phyloP scores from a whole-genome alignment of 1,140 invertebrate species.

The Zophobas morio region DNA sequence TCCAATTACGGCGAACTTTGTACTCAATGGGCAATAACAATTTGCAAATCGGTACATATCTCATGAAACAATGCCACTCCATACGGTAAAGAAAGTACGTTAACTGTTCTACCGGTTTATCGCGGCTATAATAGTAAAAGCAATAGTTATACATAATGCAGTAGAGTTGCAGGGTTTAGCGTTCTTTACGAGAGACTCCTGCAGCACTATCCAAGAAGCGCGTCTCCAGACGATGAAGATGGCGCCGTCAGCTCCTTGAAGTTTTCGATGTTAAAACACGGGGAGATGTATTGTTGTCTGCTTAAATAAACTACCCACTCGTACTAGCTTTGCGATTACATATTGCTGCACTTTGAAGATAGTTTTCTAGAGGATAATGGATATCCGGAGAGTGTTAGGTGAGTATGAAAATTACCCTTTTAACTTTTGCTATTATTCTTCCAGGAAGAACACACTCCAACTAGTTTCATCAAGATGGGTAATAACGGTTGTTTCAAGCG shows the following conservation, averaged over 20 bases:
- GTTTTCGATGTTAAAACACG: conserved; percentile 14
- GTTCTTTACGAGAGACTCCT: conserved; percentile 20
- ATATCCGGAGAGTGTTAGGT: neutral
- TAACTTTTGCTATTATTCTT: conserved; percentile 38
- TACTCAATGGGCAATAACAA: conserved; percentile 7
- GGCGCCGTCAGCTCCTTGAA: conserved; percentile 22
- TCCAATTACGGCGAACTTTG: conserved; percentile 9
- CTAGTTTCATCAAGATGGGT: neutral
- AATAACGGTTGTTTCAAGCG: conserved; percentile 4
- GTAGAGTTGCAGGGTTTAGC: conserved; percentile 29
- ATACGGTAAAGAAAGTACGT: conserved; percentile 31
- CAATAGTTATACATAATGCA: conserved; percentile 40
- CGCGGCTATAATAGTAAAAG: conserved; percentile 34
- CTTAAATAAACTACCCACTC: conserved; percentile 29
- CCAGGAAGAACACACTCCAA: neutral
- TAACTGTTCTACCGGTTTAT: conserved; percentile 36
- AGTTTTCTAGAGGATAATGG: conserved; percentile 13
- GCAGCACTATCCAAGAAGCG: conserved; percentile 24
- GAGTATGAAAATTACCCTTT: conserved; percentile 27
- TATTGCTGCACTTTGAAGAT: conserved; percentile 28
- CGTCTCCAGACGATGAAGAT: conserved; percentile 27
- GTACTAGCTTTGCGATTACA: conserved; percentile 18
- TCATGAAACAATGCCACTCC: conserved; percentile 23
- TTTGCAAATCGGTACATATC: conserved; percentile 35
- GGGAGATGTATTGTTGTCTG: conserved; percentile 22